Evolutionary conservation across 1,140 invertebrate genomes (phyloP).

Genomic region (Drosophila melanica): DNA sequence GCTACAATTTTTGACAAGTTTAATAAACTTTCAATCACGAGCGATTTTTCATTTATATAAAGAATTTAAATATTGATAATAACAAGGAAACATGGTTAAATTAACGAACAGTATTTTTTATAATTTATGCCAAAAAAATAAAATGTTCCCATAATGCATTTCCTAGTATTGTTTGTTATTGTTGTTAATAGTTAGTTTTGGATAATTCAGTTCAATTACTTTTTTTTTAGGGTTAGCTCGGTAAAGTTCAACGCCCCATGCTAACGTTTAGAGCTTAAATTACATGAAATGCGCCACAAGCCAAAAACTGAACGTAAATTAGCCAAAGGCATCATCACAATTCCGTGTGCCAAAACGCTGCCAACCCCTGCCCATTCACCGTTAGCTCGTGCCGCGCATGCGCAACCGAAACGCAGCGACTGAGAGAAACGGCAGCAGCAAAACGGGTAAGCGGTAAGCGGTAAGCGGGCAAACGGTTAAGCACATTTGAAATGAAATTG

Average conservation of each 20-base stretch:
- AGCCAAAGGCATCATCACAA: slow-evolving; percentile 9
- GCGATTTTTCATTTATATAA: background rate
- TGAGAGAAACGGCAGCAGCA: slow-evolving; percentile 22
- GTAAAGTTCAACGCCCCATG: slow-evolving; percentile 9
- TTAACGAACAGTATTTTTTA: no score
- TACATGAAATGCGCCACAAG: background rate
- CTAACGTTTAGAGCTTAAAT: no score
- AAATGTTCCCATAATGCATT: no score
- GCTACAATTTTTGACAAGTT: slow-evolving; percentile 60
- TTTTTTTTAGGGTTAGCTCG: no score
- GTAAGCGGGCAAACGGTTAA: slow-evolving; percentile 21
- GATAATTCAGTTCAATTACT: no score
- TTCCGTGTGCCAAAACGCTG: slow-evolving; percentile 10
- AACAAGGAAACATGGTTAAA: no score
- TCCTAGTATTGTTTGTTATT: no score
- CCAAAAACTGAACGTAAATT: slow-evolving; percentile 5
- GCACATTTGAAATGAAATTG: slow-evolving; percentile 75
- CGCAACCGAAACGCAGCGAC: slow-evolving; percentile 27
- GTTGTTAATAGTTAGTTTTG: no score
- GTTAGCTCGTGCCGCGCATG: slow-evolving; percentile 63
- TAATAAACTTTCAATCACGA: slow-evolving; percentile 35
- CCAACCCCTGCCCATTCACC: background rate
- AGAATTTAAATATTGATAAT: no score
- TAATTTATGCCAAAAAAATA: no score
- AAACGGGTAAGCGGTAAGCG: background rate